A percentile compares a stretch with the other conserved stretches of the same genome.
These are phyloP conservation scores for Apostichopus parvimensis DNA, from an alignment of 35 echinoderm and acorn worm genomes.

Conservation along the genomic window DNA sequence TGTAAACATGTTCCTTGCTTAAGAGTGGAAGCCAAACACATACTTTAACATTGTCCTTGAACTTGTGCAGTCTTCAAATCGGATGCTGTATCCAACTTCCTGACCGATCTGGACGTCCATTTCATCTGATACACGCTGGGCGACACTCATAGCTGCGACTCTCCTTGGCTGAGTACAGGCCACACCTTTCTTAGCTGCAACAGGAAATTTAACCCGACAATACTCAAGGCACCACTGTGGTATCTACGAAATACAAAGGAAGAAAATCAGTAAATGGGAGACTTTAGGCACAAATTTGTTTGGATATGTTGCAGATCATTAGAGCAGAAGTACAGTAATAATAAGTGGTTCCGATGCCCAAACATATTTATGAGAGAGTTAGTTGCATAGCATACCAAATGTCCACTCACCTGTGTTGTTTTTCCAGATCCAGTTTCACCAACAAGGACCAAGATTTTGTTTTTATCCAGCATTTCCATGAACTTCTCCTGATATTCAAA, in stretches of 20 bases:
- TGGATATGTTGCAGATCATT: too few species aligned
- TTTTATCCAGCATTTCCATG: conserved; percentile 85
- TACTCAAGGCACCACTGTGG: conserved; percentile 99
- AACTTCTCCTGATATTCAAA: conserved; percentile 97
- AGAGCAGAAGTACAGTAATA: too few species aligned
- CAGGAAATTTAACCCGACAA: conserved; percentile 76
- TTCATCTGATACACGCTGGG: conserved; percentile 95
- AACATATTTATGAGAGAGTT: too few species aligned
- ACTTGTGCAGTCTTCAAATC: conserved; percentile 97
- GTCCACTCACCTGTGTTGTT: conserved; percentile 89
- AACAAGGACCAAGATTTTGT: conserved; percentile 91
- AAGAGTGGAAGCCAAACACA: not conserved
- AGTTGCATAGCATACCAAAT: too few species aligned
- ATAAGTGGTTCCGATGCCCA: too few species aligned
- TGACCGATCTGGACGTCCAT: conserved; percentile 89
- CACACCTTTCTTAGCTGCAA: conserved; percentile 77
- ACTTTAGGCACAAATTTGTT: too few species aligned
- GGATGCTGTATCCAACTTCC: conserved; percentile 93
- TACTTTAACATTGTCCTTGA: conserved; percentile 88
- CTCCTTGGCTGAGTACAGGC: conserved; percentile 97
- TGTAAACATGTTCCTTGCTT: too few species aligned
- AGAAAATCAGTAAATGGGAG: not conserved
- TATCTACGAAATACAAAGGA: conserved; percentile 57
- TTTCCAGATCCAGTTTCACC: conserved; percentile 99
- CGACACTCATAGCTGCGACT: conserved; percentile 99